Percentiles rank a stretch among this genome's conserved stretches.
Conservation (phyloP, 2,797 vertebrate genomes). For the Otolemur crassicaudatus region DNA sequence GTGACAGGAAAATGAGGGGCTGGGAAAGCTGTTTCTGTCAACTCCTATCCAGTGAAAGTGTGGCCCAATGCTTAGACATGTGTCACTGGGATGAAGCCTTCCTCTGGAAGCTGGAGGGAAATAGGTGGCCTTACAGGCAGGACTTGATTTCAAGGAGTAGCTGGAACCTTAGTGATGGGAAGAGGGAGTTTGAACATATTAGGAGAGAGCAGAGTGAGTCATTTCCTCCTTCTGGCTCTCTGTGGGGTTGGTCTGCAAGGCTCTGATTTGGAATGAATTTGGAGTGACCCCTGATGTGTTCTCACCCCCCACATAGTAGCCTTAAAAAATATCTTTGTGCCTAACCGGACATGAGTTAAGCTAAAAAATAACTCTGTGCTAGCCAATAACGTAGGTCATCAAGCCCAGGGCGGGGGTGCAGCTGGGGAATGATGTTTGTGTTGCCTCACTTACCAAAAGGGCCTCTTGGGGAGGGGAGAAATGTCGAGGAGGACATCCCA, state of each 20-base stretch:
- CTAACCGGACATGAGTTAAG: slow-evolving; percentile 76
- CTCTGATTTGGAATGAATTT: slow-evolving; percentile 67
- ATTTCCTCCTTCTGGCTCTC: slow-evolving; percentile 77
- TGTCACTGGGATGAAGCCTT: neutral
- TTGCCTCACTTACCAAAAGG: slow-evolving; percentile 68
- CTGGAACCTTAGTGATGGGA: neutral
- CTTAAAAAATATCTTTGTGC: slow-evolving; percentile 79
- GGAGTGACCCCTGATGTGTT: slow-evolving; percentile 76
- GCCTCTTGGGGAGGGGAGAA: slow-evolving; percentile 57
- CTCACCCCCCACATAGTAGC: slow-evolving; percentile 71
- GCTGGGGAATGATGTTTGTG: slow-evolving; percentile 71
- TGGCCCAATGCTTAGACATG: neutral
- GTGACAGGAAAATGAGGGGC: neutral
- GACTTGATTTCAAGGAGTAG: slow-evolving; percentile 52
- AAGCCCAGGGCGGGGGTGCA: slow-evolving; percentile 44
- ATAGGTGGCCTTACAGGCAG: neutral
- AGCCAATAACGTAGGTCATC: slow-evolving; percentile 69
- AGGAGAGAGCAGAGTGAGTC: slow-evolving; percentile 73
- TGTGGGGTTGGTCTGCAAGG: slow-evolving; percentile 64
- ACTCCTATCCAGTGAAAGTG: neutral
- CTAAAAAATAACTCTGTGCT: slow-evolving; percentile 67
- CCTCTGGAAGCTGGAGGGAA: neutral
- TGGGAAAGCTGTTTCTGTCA: neutral
- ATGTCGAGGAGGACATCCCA: slow-evolving; percentile 49
- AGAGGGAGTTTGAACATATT: slow-evolving; percentile 45